Percentiles rank a stretch among this genome's conserved stretches.
Evolutionary conservation across 1,140 invertebrate species (phyloP).

Genomic region (Campoletis sonorensis): DNA sequence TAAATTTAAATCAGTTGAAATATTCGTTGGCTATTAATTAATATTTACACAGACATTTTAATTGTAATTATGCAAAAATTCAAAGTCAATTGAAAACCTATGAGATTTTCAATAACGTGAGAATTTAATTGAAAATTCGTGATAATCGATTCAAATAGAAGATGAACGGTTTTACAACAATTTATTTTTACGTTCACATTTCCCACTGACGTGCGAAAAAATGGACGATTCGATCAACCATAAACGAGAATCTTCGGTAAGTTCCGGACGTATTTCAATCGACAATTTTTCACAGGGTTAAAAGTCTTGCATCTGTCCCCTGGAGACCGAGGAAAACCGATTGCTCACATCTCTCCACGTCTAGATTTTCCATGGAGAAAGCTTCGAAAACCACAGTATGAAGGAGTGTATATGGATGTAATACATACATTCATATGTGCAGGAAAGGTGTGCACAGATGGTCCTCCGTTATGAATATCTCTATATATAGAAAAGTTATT

Average conservation of each 20-base stretch:
- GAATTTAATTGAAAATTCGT: no score
- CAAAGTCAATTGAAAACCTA: no score
- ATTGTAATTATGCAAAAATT: no score
- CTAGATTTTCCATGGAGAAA: conserved; percentile 26
- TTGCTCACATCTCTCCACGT: conserved; percentile 41
- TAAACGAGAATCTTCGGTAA: conserved; percentile 35
- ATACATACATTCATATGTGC: neutral
- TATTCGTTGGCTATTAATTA: no score
- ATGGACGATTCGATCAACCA: conserved; percentile 41
- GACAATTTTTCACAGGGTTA: neutral
- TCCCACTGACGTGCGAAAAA: neutral
- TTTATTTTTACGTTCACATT: conserved; percentile 13
- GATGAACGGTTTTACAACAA: conserved; percentile 16
- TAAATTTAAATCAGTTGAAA: no score
- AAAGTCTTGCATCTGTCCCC: neutral
- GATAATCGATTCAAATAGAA: neutral
- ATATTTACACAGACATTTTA: no score
- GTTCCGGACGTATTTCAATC: conserved; percentile 40
- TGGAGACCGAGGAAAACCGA: conserved; percentile 35
- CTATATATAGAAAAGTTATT: neutral
- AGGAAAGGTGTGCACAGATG: neutral
- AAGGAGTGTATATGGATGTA: neutral
- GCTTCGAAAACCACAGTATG: neutral
- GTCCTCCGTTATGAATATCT: neutral
- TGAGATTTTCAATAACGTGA: no score